Conservation (phyloP, 2,888 invertebrate genomes). For the Pristionchus fissidentatus region DNA sequence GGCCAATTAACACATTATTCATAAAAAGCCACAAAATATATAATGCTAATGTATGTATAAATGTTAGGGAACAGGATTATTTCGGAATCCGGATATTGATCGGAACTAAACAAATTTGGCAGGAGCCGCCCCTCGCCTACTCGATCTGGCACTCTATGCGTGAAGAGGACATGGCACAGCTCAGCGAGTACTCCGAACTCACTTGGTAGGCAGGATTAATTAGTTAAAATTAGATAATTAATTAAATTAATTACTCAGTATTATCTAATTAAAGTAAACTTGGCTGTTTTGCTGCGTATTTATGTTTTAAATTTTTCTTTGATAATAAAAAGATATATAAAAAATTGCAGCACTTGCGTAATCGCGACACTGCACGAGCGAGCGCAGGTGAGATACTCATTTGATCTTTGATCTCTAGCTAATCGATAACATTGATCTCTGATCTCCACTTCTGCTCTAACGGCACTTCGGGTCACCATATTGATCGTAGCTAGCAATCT, state of each 20-base stretch:
- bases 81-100: no score
- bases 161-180: constrained; percentile 47
- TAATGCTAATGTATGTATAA: no score
- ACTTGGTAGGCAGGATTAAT: constrained; percentile 28
- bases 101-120: background rate
- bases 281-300: background rate
- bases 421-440: background rate
- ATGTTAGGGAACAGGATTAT: no score
- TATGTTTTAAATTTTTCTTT: background rate
- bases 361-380: constrained; percentile 35
- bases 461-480: no score
- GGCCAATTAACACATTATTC: no score
- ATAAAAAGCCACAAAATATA: no score
- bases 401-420: background rate
- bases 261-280: no score
- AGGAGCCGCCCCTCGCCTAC: constrained; percentile 42
- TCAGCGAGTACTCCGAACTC: constrained; percentile 35
- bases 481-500: no score
- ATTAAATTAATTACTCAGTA: no score
- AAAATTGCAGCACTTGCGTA: constrained; percentile 27
- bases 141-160: constrained; percentile 39
- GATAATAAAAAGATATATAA: background rate
- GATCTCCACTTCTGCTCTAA: no score
- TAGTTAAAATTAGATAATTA: no score
- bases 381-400: background rate